Evolutionary conservation across 2,888 invertebrate species (phyloP), one percentile per base, ranked within the genome.

Genomic region (Netelia fuscicornis): DNA sequence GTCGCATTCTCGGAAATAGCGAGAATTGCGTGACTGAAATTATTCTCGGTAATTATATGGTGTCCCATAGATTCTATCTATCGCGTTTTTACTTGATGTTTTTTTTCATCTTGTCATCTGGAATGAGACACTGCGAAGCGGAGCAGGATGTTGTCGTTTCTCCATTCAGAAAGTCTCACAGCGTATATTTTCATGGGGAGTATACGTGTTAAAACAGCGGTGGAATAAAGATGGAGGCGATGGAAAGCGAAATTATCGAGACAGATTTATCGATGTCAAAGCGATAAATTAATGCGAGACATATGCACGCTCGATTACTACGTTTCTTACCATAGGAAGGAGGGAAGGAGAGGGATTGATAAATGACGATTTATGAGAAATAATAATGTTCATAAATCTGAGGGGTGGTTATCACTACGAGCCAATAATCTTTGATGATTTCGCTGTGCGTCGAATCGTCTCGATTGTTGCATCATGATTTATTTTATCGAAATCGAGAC

Each of bases 101-200:
- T n/a, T 48, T 20, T 10, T 58, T 58, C 58, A 5, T 20, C 17
- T 25, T 23, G 1, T 54, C 54, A 58, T 9, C 58, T 58, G 58
- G 20, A 58, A 58, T 58, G 23, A 20, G 17, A 20, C 10, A 20
- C 54, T 5, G 54, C 9, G 70, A 17, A 30, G 17, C 25, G 13
- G 30, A 54, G 37, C 30, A 8, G 25, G 30, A 17, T 23, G 54
- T 9, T 23, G 20, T 17, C 17, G 17, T 54, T 25, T 56, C 54
- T 54, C 54, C 70, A 37, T 70, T 54, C 70, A 56, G 54, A 70
- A 70, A 54, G 52, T 17, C n/a, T 25, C 56, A n/a, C n/a, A 2
- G 56, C 1, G 70, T 54, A 11, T 54, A 70, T 30, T 70, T 52
- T n/a, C 70, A 54, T 84, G 82, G 78, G 60, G 83, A 86, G 84